Base-by-base conservation (phyloP, 2,888 invertebrate species). In the Melinaea marsaeus region DNA sequence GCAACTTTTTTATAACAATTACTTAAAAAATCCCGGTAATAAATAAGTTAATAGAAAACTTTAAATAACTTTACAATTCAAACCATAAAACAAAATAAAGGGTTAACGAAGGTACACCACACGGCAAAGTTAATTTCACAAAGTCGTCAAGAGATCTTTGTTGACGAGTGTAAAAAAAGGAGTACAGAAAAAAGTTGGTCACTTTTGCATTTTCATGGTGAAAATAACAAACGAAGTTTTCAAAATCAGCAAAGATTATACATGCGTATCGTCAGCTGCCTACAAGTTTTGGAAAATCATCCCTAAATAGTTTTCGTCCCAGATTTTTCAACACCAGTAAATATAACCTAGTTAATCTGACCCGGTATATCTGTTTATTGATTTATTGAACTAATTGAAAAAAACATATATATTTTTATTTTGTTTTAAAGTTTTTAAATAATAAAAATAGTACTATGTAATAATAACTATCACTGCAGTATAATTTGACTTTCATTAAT, bases 171-270 rank as follows among this genome's bases (percentile, higher is more conserved):
- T 51, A 62, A 67, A 61, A n/a, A 64, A 69, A 63, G 60, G 60
- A 64, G 63, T 67, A 69, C 63, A 65, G 58, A 66, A 65, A 62
- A 66, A 69, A 58, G 61, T 63, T 57, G 61, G 56, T 55, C 71
- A 70, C 71, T 70, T 71, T 66, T 67, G 69, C 70, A 62, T 65
- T 68, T 69, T 72, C 70, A 72, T 72, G 69, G 71, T 71, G 67
- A 70, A 69, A 74, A 74, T 74, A 77, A 73, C 70, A 74, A 75
- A 76, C 74, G 67, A 74, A 74, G n/a, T 65, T 69, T 70, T 68
- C 61, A 62, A 73, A 77, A 82, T 79, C 77, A 81, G 79, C 69
- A 64, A 71, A 72, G 74, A 82, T 83, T 83, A 81, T 82, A 79
- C 81, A 81, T 81, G 79, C 82, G 79, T 79, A 75, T 74, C 78